Percentiles rank a stretch among this genome's conserved stretches.
Evolutionary conservation across 2,797 vertebrate genomes (phyloP).

Genomic region (Pagetopsis macropterus): DNA sequence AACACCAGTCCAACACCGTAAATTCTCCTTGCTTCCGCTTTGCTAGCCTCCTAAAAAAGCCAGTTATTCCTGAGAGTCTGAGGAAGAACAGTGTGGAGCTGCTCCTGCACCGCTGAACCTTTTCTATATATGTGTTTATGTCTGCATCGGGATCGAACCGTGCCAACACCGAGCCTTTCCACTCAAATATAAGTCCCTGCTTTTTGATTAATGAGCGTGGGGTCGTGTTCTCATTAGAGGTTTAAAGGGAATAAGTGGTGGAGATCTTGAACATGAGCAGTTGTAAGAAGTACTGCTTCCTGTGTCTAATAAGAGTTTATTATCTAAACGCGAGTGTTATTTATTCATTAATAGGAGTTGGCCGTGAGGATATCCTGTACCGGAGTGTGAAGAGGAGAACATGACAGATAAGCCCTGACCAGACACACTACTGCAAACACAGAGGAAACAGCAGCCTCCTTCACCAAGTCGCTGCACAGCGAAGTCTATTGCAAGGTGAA

Average conservation of each 20-base stretch:
- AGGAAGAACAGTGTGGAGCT: conserved; percentile 12
- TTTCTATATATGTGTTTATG: conserved; percentile 43
- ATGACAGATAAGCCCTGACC: conserved; percentile 42
- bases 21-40: conserved; percentile 65
- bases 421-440: conserved; percentile 36
- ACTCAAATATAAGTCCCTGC: neutral
- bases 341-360: conserved; percentile 58
- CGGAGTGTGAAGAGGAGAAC: conserved; percentile 35
- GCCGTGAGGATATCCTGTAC: conserved; percentile 57
- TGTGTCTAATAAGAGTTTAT: conserved; percentile 63
- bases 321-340: conserved; percentile 52
- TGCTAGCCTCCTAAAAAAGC: conserved; percentile 40
- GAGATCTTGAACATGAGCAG: conserved; percentile 32
- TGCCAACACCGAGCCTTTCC: conserved; percentile 22
- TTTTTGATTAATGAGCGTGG: conserved; percentile 31
- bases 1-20: conserved; percentile 47
- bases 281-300: conserved; percentile 49
- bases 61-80: conserved; percentile 37
- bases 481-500: conserved; percentile 40
- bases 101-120: conserved; percentile 25
- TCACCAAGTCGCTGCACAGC: conserved; percentile 3
- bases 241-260: conserved; percentile 18
- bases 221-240: conserved; percentile 30
- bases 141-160: conserved; percentile 30
- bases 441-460: conserved; percentile 2